Evolutionary conservation across 2,113 vertebrate genomes (phyloP), one percentile per base, ranked within the genome.

Genomic region (Pelvicachromis taeniatus): DNA sequence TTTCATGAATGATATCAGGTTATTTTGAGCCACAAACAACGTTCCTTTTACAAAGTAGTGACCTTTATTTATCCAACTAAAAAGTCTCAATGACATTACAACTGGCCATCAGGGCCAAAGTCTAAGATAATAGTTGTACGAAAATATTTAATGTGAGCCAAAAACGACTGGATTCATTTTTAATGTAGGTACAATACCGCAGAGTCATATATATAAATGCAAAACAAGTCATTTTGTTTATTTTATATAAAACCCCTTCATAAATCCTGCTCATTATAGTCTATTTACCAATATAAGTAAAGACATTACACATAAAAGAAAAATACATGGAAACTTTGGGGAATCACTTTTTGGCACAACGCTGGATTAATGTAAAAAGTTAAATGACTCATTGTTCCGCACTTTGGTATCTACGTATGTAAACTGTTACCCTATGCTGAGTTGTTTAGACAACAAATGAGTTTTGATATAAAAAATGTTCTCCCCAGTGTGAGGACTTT

Each of bases 71-170:
- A 13, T 8, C 19, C n/a, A 38, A 19, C 59, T 65, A 65, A 65
- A 38, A 38, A 8, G 59, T 21, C 21, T 38, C 0, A 38, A 38
- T 65, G 33, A 38, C 59, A 4, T 3, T 63, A 63, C 33, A 63
- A 63, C 33, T 63, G 59, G 33, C 10, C 33, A 38, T 38, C 4
- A 63, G 10, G 1, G 59, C 59, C 19, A 63, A 63, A 38, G 38
- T 63, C 19, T 63, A 63, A n/a, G 33, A 21, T 63, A 21, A 63
- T 0, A 38, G 59, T 38, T 63, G 33, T 63, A 63, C 38, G 0
- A 63, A 63, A 9, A 21, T 38, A 63, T 33, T 63, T 38, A 21
- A 38, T 38, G 0, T 3, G 59, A 10, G 19, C 10, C 0, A 0
- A 3, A 61, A 63, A 63, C 6, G 59, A n/a, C 59, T 63, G 19